Conservation (phyloP, 2,888 invertebrate species). For the Rhyacophila evoluta region DNA sequence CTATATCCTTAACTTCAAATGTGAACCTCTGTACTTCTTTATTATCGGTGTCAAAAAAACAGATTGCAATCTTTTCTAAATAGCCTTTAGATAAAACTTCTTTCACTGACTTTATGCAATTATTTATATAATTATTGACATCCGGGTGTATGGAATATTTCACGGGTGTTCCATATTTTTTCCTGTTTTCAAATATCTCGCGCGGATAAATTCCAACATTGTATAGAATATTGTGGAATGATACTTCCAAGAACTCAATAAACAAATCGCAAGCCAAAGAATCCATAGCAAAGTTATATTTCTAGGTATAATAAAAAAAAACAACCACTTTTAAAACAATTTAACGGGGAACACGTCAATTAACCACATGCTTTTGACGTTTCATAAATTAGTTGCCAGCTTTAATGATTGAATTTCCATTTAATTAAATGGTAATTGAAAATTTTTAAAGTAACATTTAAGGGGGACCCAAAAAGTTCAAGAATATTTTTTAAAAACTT, state of each 20-base stretch:
- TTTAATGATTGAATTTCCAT: no score
- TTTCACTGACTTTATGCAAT: constrained; percentile 67
- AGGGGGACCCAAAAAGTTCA: no score
- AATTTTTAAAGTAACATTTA: no score
- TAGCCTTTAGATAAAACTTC: constrained; percentile 68
- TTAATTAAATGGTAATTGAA: no score
- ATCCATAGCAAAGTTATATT: constrained; percentile 59
- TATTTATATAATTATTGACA: constrained; percentile 73
- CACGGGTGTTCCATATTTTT: constrained; percentile 74
- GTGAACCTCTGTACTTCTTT: constrained; percentile 59
- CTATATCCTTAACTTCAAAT: constrained; percentile 63
- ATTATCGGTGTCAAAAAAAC: constrained; percentile 65
- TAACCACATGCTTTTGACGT: no score
- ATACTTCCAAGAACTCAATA: constrained; percentile 76
- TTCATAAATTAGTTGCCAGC: no score
- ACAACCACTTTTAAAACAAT: no score
- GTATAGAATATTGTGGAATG: constrained; percentile 74
- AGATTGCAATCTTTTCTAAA: constrained; percentile 67
- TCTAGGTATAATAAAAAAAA: no score
- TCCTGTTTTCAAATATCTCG: constrained; percentile 72
- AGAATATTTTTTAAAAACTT: no score
- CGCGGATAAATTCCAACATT: constrained; percentile 74
- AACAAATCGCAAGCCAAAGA: constrained; percentile 70
- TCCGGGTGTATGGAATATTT: constrained; percentile 75
- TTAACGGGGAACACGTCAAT: no score